These are phyloP conservation scores for Myotis planiceps DNA, from an alignment of 2,797 vertebrate genomes.

Conservation along the genomic window DNA sequence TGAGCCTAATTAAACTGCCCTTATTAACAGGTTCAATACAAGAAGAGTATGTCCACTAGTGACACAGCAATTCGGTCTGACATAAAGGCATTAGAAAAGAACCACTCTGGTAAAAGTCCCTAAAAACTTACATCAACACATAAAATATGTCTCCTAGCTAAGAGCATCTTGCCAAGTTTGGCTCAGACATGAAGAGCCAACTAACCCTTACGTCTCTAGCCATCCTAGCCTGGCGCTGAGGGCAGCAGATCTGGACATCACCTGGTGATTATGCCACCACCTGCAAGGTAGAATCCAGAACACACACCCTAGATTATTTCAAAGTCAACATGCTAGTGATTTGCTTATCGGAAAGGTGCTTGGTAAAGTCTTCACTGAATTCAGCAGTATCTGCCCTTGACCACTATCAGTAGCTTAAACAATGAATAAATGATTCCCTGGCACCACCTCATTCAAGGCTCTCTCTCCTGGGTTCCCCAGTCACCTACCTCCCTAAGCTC, in stretches of 20 bases:
- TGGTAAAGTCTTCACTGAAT: not conserved
- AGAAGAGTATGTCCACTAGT: not conserved
- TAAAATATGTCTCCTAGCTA: not conserved
- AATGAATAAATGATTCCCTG: not conserved
- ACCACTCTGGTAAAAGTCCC: not conserved
- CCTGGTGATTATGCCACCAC: not conserved
- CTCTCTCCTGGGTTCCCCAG: not conserved
- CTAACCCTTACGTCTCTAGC: not conserved
- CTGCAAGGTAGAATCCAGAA: not conserved
- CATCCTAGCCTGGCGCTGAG: not conserved
- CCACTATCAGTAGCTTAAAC: not conserved
- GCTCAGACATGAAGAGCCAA: not conserved
- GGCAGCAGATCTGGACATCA: not conserved
- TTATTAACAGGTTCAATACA: not conserved
- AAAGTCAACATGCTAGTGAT: no score
- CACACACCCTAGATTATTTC: not conserved
- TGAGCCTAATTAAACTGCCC: not conserved
- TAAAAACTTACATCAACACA: not conserved
- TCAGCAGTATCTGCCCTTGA: not conserved
- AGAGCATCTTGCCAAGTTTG: not conserved
- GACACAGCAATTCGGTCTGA: accelerated
- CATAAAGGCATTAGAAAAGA: not conserved
- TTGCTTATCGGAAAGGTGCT: not conserved
- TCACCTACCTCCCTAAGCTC: not conserved
- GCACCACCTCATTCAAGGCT: not conserved